phyloP scores from a whole-genome alignment of 2,113 vertebrate species.

The Erinaceus europaeus region DNA sequence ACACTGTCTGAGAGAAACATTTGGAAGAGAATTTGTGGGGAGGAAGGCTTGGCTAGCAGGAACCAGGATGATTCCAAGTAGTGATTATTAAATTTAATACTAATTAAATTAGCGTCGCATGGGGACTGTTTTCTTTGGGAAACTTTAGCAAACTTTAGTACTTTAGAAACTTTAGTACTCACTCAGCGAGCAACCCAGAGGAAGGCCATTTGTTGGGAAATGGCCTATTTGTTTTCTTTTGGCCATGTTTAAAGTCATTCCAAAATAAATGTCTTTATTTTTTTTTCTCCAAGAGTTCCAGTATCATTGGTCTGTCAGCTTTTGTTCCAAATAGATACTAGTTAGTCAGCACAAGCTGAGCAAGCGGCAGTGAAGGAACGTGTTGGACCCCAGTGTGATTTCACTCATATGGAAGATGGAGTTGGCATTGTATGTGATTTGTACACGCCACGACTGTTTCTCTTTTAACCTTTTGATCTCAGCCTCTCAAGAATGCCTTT shows the following conservation, averaged over 20 bases:
- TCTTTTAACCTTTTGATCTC: neutral
- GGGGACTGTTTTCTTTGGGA: neutral
- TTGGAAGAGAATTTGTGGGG: neutral
- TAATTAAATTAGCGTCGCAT: conserved; percentile 41
- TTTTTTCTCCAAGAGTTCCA: conserved; percentile 24
- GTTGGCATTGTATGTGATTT: neutral
- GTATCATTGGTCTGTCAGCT: neutral
- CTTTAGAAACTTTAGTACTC: too few relatives aligned
- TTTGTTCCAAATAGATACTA: neutral
- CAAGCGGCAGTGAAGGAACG: neutral
- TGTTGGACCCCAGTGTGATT: neutral
- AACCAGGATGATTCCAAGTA: conserved; percentile 34
- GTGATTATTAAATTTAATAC: neutral
- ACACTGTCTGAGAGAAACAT: neutral
- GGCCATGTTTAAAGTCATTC: conserved; percentile 22
- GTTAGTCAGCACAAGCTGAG: neutral
- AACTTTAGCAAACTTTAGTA: too few relatives aligned
- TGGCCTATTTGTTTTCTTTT: conserved; percentile 3
- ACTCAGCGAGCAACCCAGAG: neutral
- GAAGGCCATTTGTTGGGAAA: neutral
- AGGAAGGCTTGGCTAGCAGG: neutral
- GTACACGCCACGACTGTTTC: neutral
- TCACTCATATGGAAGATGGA: neutral
- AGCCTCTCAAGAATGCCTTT: neutral
- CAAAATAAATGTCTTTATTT: neutral